Base-by-base conservation (phyloP, 2,888 invertebrate genomes). In the Sussaba pulchella region DNA sequence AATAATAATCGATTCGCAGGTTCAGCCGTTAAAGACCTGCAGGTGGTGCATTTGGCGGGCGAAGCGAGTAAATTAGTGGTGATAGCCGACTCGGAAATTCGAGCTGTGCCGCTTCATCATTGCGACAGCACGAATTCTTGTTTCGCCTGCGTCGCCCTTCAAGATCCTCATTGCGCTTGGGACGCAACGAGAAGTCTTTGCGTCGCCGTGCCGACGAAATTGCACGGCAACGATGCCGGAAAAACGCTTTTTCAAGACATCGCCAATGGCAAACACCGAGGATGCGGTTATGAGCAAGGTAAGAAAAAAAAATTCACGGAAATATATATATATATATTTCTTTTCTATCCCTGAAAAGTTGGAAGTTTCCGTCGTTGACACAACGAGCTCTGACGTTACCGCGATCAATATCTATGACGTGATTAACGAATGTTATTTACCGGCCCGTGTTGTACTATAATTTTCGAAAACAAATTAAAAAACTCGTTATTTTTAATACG, bases 101-200 rank as follows among this genome's bases (percentile, higher is more conserved):
- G 96, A 85, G 95, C 97, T 12, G 95, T 99, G 70, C 96, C 97
- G 12, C 93, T 99, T 70, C 96, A 98, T 87, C 96, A 98, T 88
- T 99, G 99, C 91, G 92, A 92, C 82, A 89, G 89, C 8, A 79
- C 89, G 21, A 87, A 86, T 84, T 92, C 92, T 92, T 96, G 93
- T 93, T 95, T 96, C 83, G 95, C 96, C 86, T 99, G 99, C 92
- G 95, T 99, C 2, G 95, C 95, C 39, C 93, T 99, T 78, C 98
- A 98, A 93, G 99, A 99, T 93, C 99, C 99, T 0, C 98, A 99
- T 92, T 99, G 99, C 92, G 98, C 98, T 19, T 99, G 99, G 99
- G 97, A 98, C 91, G 95, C 95, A 5, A 93, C 93, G 59, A 92
- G 93, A 84, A 91, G 92, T 73, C 89, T 91, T n/a, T 95, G 95